phyloP scores from a whole-genome alignment of 2,797 vertebrate genomes.

The Meriones psammophilus region DNA sequence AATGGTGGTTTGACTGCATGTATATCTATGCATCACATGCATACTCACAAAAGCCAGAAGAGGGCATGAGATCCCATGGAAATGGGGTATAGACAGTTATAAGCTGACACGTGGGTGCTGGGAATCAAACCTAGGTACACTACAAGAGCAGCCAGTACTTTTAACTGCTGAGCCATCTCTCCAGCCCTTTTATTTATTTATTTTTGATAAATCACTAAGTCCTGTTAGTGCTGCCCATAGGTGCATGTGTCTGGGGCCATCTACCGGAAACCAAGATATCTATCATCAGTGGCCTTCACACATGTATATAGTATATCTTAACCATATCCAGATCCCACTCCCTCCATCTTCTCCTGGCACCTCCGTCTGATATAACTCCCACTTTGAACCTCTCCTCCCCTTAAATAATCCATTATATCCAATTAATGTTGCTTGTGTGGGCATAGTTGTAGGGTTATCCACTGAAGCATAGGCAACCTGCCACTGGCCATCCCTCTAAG shows the following conservation, averaged over 20 bases:
- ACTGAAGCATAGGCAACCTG: not conserved
- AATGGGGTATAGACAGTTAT: not conserved
- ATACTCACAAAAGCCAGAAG: not conserved
- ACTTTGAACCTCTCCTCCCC: not conserved
- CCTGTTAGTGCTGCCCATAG: not conserved
- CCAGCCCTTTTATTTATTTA: not conserved
- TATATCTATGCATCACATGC: not conserved
- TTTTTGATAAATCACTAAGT: not conserved
- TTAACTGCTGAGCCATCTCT: not conserved
- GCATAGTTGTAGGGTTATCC: not conserved
- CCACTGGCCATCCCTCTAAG: not conserved
- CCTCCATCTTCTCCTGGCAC: not conserved
- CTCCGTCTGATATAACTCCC: not conserved
- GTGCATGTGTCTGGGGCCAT: not conserved
- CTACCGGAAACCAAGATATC: not conserved
- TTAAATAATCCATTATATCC: not conserved
- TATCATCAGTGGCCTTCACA: not conserved
- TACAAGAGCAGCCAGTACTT: not conserved
- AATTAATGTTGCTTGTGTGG: not conserved
- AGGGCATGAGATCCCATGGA: not conserved
- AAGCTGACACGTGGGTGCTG: not conserved
- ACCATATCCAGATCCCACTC: not conserved
- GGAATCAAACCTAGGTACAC: not conserved
- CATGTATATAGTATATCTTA: not conserved
- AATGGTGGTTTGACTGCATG: not conserved